Percentiles rank a stretch among this genome's conserved stretches.
These are phyloP conservation scores for Rhynchomys soricoides DNA, from an alignment of 2,113 vertebrate species.

Conservation along the genomic window DNA sequence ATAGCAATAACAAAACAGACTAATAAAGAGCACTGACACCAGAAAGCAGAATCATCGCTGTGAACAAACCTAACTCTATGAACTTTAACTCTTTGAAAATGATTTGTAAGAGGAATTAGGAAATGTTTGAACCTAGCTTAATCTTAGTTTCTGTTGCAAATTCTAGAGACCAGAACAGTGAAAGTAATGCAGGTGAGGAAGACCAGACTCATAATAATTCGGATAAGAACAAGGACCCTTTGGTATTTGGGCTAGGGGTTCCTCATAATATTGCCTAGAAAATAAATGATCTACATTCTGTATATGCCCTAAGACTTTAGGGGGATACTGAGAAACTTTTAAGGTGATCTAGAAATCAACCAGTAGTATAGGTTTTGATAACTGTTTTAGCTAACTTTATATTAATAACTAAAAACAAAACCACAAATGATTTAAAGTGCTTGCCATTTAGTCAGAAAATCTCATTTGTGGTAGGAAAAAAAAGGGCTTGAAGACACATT, in stretches of 20 bases:
- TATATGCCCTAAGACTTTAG: neutral
- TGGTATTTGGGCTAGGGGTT: neutral
- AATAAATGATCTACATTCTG: neutral
- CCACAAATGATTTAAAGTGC: neutral
- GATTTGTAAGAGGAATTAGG: neutral
- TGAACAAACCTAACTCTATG: neutral
- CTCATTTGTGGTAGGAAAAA: neutral
- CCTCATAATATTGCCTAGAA: neutral
- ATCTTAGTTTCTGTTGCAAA: neutral
- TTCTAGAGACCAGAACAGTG: neutral
- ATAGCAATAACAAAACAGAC: neutral
- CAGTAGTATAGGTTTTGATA: neutral
- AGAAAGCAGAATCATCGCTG: neutral
- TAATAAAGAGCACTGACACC: neutral
- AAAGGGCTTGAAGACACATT: neutral
- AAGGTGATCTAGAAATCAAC: neutral
- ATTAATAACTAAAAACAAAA: neutral
- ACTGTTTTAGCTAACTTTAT: neutral
- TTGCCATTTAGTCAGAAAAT: neutral
- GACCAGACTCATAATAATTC: neutral
- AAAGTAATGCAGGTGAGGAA: neutral
- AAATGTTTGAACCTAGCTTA: neutral
- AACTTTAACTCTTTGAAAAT: neutral
- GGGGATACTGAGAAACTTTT: neutral
- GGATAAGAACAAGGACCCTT: neutral